Evolutionary conservation across 1,140 invertebrate genomes (phyloP), one percentile per base, ranked within the genome.

Genomic region (Mactra quadrangularis): DNA sequence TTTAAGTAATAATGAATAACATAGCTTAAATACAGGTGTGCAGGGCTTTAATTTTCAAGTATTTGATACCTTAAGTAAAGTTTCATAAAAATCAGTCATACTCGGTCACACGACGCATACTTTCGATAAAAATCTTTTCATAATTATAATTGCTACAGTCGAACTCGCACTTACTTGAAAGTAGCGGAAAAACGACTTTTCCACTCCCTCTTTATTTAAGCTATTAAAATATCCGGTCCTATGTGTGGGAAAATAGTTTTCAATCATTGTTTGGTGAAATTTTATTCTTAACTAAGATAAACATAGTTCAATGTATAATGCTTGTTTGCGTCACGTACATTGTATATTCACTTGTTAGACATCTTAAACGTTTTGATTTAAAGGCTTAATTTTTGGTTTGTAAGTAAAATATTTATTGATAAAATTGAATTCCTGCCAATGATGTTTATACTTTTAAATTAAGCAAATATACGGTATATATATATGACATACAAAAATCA

Each of bases 181-280:
- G 50, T 78, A 66, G 76, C 76, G 76, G 76, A 78, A 78, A 78
- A 55, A n/a, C 41, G 76, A 68, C 62, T 55, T 38, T 68, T 62
- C 29, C 45, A n/a, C 41, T 19, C 17, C 31, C 64, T 78, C 68
- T 60, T 78, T 59, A 53, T 53, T 7, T 38, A 25, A 66, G 57
- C 45, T 57, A 31, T 78, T 7, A 66, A 60, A 53, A 78, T 55
- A 50, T 78, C 76, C 76, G 47, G 76, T 68, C 35, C 15, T 38
- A 45, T 66, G 76, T 78, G 76, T 78, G 76, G 76, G 76, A 78
- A 78, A 78, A 41, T 41, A 41, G 6, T 41, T 41, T n/a, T n/a
- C n/a, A n/a, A 27, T 66, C 25, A 33, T 11, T 38, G n/a, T 4
- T 22, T 25, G 57, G 57, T 27, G 25, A 29, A 17, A 17, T 60